Evolutionary conservation across 92 coral and sea anemone genomes (phyloP).

Genomic region (Anthopleura xanthogrammica): DNA sequence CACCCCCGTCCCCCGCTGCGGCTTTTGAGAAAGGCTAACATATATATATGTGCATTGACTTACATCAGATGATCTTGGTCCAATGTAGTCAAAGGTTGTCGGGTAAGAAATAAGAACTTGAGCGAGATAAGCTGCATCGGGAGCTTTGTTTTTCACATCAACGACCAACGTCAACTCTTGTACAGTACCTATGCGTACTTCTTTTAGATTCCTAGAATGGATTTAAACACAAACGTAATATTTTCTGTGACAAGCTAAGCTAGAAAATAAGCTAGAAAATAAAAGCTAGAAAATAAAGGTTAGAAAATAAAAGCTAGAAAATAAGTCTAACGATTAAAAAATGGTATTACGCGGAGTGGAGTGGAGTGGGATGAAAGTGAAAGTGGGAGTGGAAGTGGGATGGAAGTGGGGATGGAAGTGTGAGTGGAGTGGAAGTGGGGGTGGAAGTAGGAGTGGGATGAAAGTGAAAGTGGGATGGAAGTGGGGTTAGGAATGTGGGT

Average conservation of each 20-base stretch:
- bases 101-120: slow-evolving; percentile 64
- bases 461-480: not conserved
- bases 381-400: not conserved
- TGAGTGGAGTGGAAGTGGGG: not conserved
- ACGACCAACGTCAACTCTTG: slow-evolving; percentile 54
- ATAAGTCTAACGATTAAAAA: no score
- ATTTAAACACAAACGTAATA: not conserved
- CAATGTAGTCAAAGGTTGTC: slow-evolving; percentile 59
- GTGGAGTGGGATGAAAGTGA: not conserved
- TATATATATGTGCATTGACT: not conserved
- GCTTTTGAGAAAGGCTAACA: not conserved
- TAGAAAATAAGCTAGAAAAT: no score
- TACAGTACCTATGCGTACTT: slow-evolving; percentile 56
- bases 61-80: slow-evolving; percentile 42
- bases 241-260: not conserved
- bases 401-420: not conserved
- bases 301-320: not conserved
- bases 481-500: not conserved
- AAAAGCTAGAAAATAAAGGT: not conserved
- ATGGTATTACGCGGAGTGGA: not conserved
- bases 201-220: slow-evolving; percentile 40
- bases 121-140: slow-evolving; percentile 82
- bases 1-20: no score
- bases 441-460: no score
- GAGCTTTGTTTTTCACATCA: slow-evolving; percentile 64